Base-by-base conservation (phyloP, 2,113 vertebrate genomes). In the Bubo bubo region DNA sequence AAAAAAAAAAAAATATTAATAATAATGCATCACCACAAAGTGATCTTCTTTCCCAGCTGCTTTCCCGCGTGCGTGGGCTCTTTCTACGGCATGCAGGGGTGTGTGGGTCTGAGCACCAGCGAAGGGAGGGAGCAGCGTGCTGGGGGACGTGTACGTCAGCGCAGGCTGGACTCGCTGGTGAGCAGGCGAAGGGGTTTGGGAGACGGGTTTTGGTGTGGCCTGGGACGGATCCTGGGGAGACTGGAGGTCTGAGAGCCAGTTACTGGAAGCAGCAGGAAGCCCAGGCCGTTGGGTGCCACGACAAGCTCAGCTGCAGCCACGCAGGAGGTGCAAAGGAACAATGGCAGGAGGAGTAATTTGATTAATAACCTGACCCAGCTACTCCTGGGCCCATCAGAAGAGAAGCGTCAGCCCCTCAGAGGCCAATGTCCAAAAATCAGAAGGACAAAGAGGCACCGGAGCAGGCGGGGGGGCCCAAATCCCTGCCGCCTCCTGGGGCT, bases 81-180 rank as follows among this genome's bases (percentile, higher is more conserved):
- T 24, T 80, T 27, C 53, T 34, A 7, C 28, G 12, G 22, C 11
- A 2, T 14, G 1, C 1, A 1, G 50, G 6, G 32, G 10, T 1
- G 26, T 1, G 18, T 9, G 77, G 10, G 12, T 12, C 34, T 7
- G 15, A 58, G 64, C 6, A 4, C n/a, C 52, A 32, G 64, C 53
- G 37, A 58, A 26, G n/a, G 41, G 21, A 32, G 21, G 30, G 50
- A 14, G 8, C 34, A 32, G 41, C 23, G 6, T 3, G 6, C 26
- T 7, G 63, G 9, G 50, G 35, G 27, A 37, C 3, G 0, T 0
- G 1, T 15, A 5, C 30, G 10, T 47, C 16, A 2, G 3, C 4
- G 13, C 45, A 45, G 18, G 28, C 43, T 39, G 79, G 17, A 12
- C 28, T 26, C 15, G 12, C 43, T 26, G 64, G 43, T 49, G 43